Evolutionary conservation across 2,113 vertebrate genomes (phyloP).

Genomic region (Trogon melanurus): DNA sequence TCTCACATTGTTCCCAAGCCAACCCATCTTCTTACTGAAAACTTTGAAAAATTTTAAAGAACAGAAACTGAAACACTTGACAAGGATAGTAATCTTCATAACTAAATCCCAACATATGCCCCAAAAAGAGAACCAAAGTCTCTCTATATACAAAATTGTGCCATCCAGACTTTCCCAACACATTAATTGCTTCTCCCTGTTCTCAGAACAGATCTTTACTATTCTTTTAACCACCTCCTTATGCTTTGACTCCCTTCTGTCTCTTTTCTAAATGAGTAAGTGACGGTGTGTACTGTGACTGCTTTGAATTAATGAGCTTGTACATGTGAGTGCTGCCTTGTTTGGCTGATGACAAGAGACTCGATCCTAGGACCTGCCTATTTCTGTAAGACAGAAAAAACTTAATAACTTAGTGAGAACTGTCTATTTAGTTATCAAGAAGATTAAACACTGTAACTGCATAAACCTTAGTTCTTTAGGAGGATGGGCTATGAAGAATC

Average conservation of each 20-base stretch:
- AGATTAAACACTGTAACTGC: neutral
- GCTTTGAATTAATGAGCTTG: neutral
- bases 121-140: neutral
- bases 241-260: neutral
- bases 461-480: neutral
- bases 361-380: accelerated
- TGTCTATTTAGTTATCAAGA: neutral
- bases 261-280: neutral
- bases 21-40: neutral
- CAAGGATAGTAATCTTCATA: neutral
- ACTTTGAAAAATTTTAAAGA: neutral
- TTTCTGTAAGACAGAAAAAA: neutral
- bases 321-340: neutral
- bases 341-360: neutral
- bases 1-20: neutral
- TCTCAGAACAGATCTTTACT: neutral
- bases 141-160: neutral
- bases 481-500: neutral
- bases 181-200: neutral
- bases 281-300: neutral
- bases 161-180: neutral
- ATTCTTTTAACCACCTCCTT: neutral
- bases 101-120: neutral
- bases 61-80: neutral
- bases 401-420: neutral